These are phyloP conservation scores for Pterostichus niger DNA, from an alignment of 2,888 invertebrate species.

Conservation along the genomic window DNA sequence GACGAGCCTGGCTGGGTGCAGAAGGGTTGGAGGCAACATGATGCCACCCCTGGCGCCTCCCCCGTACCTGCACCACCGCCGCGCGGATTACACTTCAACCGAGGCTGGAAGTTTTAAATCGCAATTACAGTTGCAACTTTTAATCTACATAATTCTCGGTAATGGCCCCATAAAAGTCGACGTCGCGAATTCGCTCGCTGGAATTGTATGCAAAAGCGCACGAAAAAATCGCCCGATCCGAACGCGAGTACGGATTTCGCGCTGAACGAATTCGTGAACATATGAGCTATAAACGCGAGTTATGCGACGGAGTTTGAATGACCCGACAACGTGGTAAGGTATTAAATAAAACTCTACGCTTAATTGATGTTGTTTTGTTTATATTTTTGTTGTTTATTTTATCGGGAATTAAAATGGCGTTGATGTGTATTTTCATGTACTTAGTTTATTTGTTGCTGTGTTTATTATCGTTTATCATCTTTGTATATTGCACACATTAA, in stretches of 20 bases:
- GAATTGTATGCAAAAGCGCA: conserved; percentile 68
- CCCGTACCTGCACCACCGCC: background rate
- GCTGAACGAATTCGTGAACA: conserved; percentile 61
- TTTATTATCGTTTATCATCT: conserved; percentile 43
- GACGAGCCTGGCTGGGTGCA: background rate
- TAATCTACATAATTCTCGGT: conserved; percentile 74
- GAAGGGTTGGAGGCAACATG: background rate
- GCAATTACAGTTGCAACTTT: conserved; percentile 75
- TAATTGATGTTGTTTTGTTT: conserved; percentile 56
- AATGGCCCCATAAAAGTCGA: conserved; percentile 73
- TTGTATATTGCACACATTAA: conserved; percentile 22
- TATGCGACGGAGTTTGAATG: conserved; percentile 47
- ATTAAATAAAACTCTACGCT: conserved; percentile 49
- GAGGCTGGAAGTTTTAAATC: conserved; percentile 72
- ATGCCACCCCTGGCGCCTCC: background rate
- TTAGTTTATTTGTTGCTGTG: conserved; percentile 28
- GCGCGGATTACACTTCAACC: conserved; percentile 54
- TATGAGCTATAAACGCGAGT: conserved; percentile 58
- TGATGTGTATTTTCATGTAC: conserved; percentile 39
- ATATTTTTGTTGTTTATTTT: conserved; percentile 35
- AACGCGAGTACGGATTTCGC: conserved; percentile 38
- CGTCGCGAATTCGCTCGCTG: conserved; percentile 67
- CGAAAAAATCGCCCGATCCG: conserved; percentile 55
- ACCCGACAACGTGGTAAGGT: conserved; percentile 45
- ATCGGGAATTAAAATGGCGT: conserved; percentile 40